Evolutionary conservation across 2,113 vertebrate genomes (phyloP).

Genomic region (Tachycineta bicolor): DNA sequence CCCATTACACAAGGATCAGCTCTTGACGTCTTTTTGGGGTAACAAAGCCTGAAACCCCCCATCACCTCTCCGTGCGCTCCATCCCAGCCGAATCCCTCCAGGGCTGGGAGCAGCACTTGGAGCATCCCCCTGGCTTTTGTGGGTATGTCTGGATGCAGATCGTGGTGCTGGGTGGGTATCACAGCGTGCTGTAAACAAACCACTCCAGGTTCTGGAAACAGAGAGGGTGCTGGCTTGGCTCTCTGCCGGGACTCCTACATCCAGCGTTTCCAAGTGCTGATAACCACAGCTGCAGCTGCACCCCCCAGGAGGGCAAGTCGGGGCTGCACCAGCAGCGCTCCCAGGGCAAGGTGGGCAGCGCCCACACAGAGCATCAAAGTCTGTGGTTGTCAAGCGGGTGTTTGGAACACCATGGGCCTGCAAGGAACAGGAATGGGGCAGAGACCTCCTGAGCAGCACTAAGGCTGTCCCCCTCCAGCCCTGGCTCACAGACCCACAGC

Average conservation of each 20-base stretch:
- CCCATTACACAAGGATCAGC: neutral
- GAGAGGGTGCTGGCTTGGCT: neutral
- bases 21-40: neutral
- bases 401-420: neutral
- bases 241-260: neutral
- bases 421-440: neutral
- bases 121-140: neutral
- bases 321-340: neutral
- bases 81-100: neutral
- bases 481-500: neutral
- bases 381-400: neutral
- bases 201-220: neutral
- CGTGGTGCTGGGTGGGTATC: neutral
- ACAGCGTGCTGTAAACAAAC: neutral
- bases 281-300: neutral
- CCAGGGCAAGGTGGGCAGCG: neutral
- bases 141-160: neutral
- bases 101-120: neutral
- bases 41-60: neutral
- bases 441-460: neutral
- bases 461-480: fast-evolving
- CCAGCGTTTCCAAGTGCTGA: neutral
- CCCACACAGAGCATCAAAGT: neutral
- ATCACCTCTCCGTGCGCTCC: neutral
- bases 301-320: neutral